These are phyloP conservation scores for Myrmecobius fasciatus DNA, from an alignment of 2,113 vertebrate genomes.

Conservation along the genomic window DNA sequence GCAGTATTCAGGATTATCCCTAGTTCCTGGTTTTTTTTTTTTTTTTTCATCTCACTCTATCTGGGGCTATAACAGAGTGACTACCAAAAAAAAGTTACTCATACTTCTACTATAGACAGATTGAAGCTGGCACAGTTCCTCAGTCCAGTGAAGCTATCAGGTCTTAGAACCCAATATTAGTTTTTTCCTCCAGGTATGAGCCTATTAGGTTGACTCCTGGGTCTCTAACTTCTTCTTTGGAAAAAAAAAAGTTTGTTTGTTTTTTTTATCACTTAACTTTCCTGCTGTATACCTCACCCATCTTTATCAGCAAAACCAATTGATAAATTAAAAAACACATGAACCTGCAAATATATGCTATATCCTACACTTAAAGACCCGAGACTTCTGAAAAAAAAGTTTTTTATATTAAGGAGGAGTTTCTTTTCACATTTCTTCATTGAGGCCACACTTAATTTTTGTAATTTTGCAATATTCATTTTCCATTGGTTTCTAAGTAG, in stretches of 20 bases:
- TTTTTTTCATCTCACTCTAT: neutral
- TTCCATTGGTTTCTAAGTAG: neutral
- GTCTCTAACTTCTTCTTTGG: neutral
- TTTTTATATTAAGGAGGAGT: too few relatives aligned
- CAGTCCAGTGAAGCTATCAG: neutral
- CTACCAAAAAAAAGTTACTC: neutral
- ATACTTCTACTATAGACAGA: neutral
- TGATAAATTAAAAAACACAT: neutral
- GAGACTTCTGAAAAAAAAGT: neutral
- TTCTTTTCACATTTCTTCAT: neutral
- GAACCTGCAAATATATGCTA: neutral
- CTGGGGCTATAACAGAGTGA: neutral
- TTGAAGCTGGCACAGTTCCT: neutral
- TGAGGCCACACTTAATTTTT: neutral
- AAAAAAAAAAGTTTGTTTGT: neutral
- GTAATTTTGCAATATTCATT: neutral
- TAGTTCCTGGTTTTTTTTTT: too few relatives aligned
- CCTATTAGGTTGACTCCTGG: neutral
- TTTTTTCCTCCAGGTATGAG: neutral
- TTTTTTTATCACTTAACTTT: neutral
- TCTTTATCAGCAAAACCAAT: neutral
- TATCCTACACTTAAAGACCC: neutral
- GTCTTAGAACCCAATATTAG: neutral
- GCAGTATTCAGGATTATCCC: neutral
- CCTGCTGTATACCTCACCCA: neutral